Evolutionary conservation across 2,113 vertebrate genomes (phyloP).

Genomic region (Lophius piscatorius): DNA sequence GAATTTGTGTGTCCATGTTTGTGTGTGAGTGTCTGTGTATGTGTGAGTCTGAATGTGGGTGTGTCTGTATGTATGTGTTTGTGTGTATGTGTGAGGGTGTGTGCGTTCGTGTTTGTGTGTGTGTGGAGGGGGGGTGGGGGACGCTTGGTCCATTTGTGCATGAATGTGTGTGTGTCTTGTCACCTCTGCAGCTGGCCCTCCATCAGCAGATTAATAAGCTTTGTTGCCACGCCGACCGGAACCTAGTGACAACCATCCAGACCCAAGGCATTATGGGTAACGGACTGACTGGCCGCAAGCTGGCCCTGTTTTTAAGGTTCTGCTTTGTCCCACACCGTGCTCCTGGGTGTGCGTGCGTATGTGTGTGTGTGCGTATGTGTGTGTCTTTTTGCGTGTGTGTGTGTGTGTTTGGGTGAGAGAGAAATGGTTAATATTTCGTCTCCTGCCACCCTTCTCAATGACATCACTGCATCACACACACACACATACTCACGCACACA

Average conservation of each 20-base stretch:
- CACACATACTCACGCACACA: slow-evolving; percentile 15
- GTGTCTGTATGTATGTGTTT: slow-evolving; percentile 18
- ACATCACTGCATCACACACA: slow-evolving; percentile 82
- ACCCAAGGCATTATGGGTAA: slow-evolving; percentile 93
- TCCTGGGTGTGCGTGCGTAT: slow-evolving; percentile 47
- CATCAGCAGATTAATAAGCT: slow-evolving; percentile 99
- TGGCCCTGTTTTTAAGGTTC: slow-evolving; percentile 95
- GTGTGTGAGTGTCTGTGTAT: slow-evolving; percentile 69
- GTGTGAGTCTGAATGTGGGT: slow-evolving; percentile 69
- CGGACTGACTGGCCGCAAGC: slow-evolving; percentile 96
- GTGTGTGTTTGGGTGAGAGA: slow-evolving; percentile 34
- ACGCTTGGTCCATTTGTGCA: too few relatives aligned
- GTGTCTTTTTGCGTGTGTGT: slow-evolving; percentile 51
- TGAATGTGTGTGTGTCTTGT: slow-evolving; percentile 85
- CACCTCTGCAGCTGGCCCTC: slow-evolving; percentile 97
- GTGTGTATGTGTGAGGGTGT: slow-evolving; percentile 63
- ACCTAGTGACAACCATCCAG: slow-evolving; percentile 98
- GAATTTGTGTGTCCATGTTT: slow-evolving; percentile 69
- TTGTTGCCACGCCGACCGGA: slow-evolving; percentile 99
- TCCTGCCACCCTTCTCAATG: slow-evolving; percentile 82
- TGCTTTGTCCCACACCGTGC: slow-evolving; percentile 81
- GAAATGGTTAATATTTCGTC: slow-evolving; percentile 63
- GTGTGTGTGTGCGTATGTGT: slow-evolving; percentile 41
- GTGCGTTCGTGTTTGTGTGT: slow-evolving; percentile 75
- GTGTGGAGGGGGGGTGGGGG: too few relatives aligned